phyloP scores from a whole-genome alignment of 2,797 vertebrate species.

The Amazona ochrocephala region DNA sequence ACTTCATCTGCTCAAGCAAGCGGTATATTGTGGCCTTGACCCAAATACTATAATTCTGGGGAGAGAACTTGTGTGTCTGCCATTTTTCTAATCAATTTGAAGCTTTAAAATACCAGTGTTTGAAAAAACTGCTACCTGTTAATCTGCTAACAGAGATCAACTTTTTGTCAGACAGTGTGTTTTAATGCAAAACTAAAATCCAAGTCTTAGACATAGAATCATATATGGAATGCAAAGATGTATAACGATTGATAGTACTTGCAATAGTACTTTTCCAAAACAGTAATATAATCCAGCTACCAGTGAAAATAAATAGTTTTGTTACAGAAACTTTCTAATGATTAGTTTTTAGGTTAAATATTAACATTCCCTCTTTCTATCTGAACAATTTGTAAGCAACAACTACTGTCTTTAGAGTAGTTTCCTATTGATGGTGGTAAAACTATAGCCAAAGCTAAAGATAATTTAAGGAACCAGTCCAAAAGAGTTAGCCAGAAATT shows the following conservation, averaged over 20 bases:
- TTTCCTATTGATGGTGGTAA: background rate
- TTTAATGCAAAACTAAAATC: background rate
- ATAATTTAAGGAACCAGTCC: background rate
- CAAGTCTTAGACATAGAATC: background rate
- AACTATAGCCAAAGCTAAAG: background rate
- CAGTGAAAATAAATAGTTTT: background rate
- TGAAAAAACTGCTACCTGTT: background rate
- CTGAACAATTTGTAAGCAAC: background rate
- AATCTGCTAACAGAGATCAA: background rate
- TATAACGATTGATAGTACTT: background rate
- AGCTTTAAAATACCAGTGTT: background rate
- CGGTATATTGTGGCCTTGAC: background rate
- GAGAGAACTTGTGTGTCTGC: background rate
- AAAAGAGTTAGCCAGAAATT: background rate
- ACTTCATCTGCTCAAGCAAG: background rate
- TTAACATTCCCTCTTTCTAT: background rate
- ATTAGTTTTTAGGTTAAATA: background rate
- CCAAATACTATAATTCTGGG: background rate
- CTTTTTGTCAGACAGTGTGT: background rate
- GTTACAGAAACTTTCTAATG: background rate
- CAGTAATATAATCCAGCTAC: background rate
- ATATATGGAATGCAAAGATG: background rate
- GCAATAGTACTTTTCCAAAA: background rate
- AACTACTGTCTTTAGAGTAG: background rate
- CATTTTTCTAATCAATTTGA: background rate